Evolutionary conservation across 2,888 invertebrate species (phyloP).

Genomic region (Monopis laevigella): DNA sequence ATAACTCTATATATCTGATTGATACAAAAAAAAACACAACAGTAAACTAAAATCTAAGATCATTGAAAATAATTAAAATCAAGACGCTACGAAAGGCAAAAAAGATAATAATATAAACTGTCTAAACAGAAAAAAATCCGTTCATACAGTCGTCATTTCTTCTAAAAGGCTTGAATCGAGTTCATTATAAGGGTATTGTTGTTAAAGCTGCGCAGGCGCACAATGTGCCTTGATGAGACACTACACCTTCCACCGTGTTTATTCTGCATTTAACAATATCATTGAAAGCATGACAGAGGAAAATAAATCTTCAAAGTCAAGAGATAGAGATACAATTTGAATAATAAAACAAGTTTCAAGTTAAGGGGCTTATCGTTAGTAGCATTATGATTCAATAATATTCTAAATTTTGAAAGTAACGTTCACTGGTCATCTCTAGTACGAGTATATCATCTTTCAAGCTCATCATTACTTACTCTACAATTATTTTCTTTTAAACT

Average conservation of each 20-base stretch:
- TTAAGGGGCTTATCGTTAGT: conserved; percentile 6
- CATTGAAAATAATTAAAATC: conserved; percentile 10
- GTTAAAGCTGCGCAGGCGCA: conserved; percentile 18
- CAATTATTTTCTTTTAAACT: no score
- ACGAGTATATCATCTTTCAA: no score
- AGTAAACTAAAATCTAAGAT: not conserved
- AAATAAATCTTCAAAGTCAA: not conserved
- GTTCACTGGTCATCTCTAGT: not conserved
- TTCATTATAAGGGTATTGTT: conserved; percentile 36
- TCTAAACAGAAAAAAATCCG: not conserved
- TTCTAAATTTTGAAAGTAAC: not conserved
- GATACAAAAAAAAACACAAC: no score
- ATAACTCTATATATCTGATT: no score
- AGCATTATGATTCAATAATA: conserved; percentile 7
- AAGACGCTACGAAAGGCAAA: not conserved
- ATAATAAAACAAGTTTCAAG: not conserved
- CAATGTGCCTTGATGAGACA: not conserved
- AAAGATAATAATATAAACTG: not conserved
- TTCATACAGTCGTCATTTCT: not conserved
- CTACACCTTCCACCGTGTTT: not conserved
- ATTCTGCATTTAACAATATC: not conserved
- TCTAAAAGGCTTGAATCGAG: conserved; percentile 16
- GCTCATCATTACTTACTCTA: no score
- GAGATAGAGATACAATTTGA: not conserved
- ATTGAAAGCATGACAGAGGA: not conserved